phyloP scores from a whole-genome alignment of 2,888 invertebrate genomes.

The Bellardia bayeri region DNA sequence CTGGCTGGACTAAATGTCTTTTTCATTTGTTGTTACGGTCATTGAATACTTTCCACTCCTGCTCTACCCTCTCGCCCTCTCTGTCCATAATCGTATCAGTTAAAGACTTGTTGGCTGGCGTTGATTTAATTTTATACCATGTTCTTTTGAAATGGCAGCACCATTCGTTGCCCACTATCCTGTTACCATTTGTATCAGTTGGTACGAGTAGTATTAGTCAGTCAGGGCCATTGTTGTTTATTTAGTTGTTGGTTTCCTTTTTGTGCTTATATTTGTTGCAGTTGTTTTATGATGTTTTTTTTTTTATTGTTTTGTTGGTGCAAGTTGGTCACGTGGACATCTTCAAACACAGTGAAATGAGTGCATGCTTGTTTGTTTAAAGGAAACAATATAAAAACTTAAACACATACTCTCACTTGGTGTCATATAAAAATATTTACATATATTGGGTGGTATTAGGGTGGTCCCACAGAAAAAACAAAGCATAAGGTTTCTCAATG shows the following conservation, averaged over 20 bases:
- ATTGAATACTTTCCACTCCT: conserved; percentile 38
- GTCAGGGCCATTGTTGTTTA: conserved; percentile 51
- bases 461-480: no score
- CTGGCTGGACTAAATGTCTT: conserved; percentile 59
- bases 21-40: conserved; percentile 67
- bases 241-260: conserved; percentile 24
- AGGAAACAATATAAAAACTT: conserved; percentile 43
- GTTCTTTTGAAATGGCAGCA: neutral
- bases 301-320: neutral
- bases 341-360: conserved; percentile 42
- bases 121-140: conserved; percentile 67
- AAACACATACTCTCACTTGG: neutral
- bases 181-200: neutral
- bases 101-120: conserved; percentile 58
- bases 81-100: neutral
- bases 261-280: conserved; percentile 9
- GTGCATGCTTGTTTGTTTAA: conserved; percentile 47
- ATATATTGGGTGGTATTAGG: no score
- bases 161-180: conserved; percentile 8
- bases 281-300: neutral
- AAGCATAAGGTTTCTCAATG: no score
- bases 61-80: neutral
- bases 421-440: neutral
- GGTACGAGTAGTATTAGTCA: neutral
- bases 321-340: conserved; percentile 56